Base-by-base conservation (phyloP, 1,140 invertebrate species). In the Drosophila littoralis region DNA sequence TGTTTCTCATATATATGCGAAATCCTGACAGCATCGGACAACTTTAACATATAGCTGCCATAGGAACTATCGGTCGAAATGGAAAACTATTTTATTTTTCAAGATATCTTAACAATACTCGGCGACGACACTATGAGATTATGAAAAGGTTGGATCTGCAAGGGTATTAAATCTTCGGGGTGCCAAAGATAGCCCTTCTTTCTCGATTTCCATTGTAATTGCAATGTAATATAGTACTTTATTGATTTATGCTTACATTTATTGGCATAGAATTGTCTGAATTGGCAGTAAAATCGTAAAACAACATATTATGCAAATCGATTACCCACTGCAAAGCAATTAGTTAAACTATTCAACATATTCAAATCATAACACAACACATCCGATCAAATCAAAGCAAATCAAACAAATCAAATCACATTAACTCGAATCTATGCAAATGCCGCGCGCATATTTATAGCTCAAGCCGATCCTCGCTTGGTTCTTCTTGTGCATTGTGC, bases 301-400 rank as follows among this genome's bases (percentile, higher is more conserved):
- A 58, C 7, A 40, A 51, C 52, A 33, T 60, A 42, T 58, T 12
- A 35, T 67, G 32, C 40, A 48, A 52, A 60, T n/a, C 40, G 32
- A 46, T 6, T 17, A 9, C n/a, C 22, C 33, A 15, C 8, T 36
- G 35, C 7, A 52, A 9, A 15, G 33, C 50, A 61, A 57, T 69
- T 61, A 68, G 42, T n/a, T 42, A 46, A 7, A 38, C 28, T 55
- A 22, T 43, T 61, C 10, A 35, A 48, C 65, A 54, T 60, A 55
- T 36, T 17, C n/a, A 68, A n/a, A 35, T 59, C 63, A 36, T 54
- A 42, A 67, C 50, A 61, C 48, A 50, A 12, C 28, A 17, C 33
- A 54, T 4, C 10, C 9, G 6, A 75, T 45, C 36, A 22, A 12
- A 59, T 68, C 55, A 54, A 15, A 57, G 57, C 45, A 36, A 6